Percentiles rank a stretch among this genome's conserved stretches.
These are phyloP conservation scores for Ammodramus savannarum DNA, from an alignment of 2,113 vertebrate genomes.

Conservation along the genomic window DNA sequence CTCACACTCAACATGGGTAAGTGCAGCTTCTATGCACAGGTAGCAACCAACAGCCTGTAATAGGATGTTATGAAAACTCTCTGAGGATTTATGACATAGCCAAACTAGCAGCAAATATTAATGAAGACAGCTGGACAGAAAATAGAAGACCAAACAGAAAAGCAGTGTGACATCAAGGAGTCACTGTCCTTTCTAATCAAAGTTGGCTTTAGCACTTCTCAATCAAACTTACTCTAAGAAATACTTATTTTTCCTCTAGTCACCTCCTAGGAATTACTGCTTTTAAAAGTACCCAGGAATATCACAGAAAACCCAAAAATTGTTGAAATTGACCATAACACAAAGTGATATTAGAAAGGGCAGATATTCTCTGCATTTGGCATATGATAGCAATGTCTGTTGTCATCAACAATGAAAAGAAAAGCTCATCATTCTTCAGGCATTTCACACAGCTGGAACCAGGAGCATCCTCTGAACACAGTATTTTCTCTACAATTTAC, in stretches of 20 bases:
- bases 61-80: neutral
- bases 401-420: neutral
- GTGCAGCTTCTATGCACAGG: neutral
- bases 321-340: neutral
- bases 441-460: neutral
- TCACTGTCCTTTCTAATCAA: neutral
- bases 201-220: neutral
- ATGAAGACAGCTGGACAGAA: neutral
- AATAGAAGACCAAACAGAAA: neutral
- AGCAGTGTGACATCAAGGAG: neutral
- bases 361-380: neutral
- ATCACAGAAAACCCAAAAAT: neutral
- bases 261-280: neutral
- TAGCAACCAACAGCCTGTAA: neutral
- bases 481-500: neutral
- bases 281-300: neutral
- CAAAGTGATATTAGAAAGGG: neutral
- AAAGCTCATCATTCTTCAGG: neutral
- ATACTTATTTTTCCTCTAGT: neutral
- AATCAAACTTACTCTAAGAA: neutral
- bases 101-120: neutral
- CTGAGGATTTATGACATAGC: neutral
- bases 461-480: neutral
- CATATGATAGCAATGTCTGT: neutral
- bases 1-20: accelerated